These are phyloP conservation scores for Characodon lateralis DNA, from an alignment of 2,797 vertebrate genomes.

Conservation along the genomic window DNA sequence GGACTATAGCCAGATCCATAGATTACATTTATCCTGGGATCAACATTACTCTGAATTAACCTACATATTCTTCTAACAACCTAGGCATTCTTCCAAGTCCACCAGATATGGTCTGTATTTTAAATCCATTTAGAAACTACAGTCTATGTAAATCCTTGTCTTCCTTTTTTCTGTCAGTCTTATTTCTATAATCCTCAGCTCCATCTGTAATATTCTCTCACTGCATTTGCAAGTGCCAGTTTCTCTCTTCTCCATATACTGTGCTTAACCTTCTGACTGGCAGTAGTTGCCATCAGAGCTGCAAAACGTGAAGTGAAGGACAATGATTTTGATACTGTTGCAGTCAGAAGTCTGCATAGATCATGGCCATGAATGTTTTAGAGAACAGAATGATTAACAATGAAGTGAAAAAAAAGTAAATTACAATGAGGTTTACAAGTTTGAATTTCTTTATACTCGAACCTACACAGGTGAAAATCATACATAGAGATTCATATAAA, in stretches of 20 bases:
- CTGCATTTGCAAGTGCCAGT: conserved; percentile 7
- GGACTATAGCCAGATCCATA: conserved; percentile 52
- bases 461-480: too few species aligned
- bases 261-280: conserved; percentile 2
- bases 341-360: background rate
- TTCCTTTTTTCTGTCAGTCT: conserved; percentile 31
- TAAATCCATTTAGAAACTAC: conserved; percentile 53
- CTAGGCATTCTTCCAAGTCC: conserved; percentile 53
- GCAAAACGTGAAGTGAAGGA: conserved; percentile 36
- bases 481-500: background rate
- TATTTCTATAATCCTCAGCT: conserved; percentile 58
- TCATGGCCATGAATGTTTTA: background rate
- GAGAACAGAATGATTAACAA: background rate
- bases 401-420: background rate
- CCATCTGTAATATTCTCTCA: conserved; percentile 15
- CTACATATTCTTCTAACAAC: conserved; percentile 42
- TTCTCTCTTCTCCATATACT: conserved; percentile 6
- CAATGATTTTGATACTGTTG: conserved; percentile 26
- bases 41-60: conserved; percentile 59
- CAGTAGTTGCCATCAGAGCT: conserved; percentile 25
- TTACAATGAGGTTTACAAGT: background rate
- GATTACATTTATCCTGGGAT: conserved; percentile 64
- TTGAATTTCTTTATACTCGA: background rate
- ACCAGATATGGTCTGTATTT: conserved; percentile 48
- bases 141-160: conserved; percentile 53